phyloP scores from a whole-genome alignment of 2,797 vertebrate genomes.

The Myripristis murdjan region DNA sequence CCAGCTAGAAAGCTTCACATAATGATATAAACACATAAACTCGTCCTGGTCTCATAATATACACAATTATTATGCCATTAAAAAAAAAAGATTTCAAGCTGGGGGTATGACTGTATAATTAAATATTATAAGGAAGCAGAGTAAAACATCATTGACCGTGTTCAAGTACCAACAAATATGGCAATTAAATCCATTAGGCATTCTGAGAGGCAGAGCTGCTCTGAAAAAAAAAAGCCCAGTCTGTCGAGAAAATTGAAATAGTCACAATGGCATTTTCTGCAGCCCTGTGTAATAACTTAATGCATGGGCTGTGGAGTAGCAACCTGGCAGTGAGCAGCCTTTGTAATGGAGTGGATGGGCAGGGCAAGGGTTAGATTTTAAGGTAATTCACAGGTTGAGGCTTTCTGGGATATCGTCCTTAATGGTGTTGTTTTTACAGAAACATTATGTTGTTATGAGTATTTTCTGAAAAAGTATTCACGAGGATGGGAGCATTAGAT shows the following conservation, averaged over 20 bases:
- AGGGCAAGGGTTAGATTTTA: slow-evolving; percentile 14
- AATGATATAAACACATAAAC: background rate
- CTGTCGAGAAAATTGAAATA: slow-evolving; percentile 31
- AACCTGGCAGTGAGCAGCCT: background rate
- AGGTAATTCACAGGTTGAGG: slow-evolving; percentile 1
- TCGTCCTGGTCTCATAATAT: slow-evolving; percentile 14
- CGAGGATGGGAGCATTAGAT: background rate
- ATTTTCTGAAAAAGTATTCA: background rate
- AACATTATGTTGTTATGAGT: slow-evolving; percentile 8
- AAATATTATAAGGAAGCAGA: background rate
- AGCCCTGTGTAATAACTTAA: slow-evolving; percentile 43
- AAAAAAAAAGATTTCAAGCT: slow-evolving; percentile 10
- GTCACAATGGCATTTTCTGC: slow-evolving; percentile 33
- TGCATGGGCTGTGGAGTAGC: background rate
- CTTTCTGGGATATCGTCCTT: background rate
- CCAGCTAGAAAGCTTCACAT: background rate
- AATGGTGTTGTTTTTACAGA: slow-evolving; percentile 7
- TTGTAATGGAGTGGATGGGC: background rate
- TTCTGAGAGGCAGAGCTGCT: slow-evolving; percentile 5
- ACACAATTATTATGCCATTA: background rate
- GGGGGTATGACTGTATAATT: slow-evolving; percentile 2
- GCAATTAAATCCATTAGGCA: slow-evolving; percentile 39
- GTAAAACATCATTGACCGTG: slow-evolving; percentile 21
- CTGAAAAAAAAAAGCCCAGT: slow-evolving; percentile 2
- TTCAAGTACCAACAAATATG: slow-evolving; percentile 18